Base-by-base conservation (phyloP, 2,888 invertebrate genomes). In the Eucriotettix oculatus region DNA sequence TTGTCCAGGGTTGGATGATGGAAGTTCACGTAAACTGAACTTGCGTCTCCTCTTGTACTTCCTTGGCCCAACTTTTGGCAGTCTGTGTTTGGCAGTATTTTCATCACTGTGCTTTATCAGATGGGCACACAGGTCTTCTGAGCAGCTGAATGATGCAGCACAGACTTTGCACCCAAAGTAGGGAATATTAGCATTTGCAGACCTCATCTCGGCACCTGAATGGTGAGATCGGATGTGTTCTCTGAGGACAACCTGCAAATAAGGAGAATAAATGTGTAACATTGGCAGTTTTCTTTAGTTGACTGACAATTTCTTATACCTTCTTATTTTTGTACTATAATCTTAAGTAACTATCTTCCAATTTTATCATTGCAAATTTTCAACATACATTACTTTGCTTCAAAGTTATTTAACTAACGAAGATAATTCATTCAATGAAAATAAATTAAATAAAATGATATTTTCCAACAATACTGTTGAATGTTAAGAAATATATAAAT, bases 211-310 rank as follows among this genome's bases (percentile, higher is more conserved):
- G 12, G 88, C 82, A 10, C 86, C 88, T 1, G 90, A 90, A 74
- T 90, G 90, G 73, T 90, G 90, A 12, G 88, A 87, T 59, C 90
- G 79, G 56, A 90, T 89, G 69, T 90, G 90, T 68, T 90, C 90
- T 1, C 90, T 78, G 43, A 90, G 74, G 42, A 90, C 90, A 0
- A 90, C 90, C 68, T 78, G 40, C 12, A 61, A 61, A 40, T 42
- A 14, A 57, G n/a, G 9, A 48, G n/a, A 29, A 29, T 29, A 29
- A 29, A 29, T 29, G 7, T 29, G 7, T 2, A 29, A 29, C 29
- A 29, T n/a, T 29, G 29, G 29, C 7, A 29, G 29, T 7, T 52
- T 52, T 10, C 16, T 52, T 52, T 16, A 52, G 1, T 52, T 12
- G 10, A 10, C 12, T 14, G 16, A 10, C 16, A 52, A 52, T 52